A percentile compares a stretch with the other conserved stretches of the same genome.
phyloP scores from a whole-genome alignment of 2,113 vertebrate species.

The Meriones unguiculatus region DNA sequence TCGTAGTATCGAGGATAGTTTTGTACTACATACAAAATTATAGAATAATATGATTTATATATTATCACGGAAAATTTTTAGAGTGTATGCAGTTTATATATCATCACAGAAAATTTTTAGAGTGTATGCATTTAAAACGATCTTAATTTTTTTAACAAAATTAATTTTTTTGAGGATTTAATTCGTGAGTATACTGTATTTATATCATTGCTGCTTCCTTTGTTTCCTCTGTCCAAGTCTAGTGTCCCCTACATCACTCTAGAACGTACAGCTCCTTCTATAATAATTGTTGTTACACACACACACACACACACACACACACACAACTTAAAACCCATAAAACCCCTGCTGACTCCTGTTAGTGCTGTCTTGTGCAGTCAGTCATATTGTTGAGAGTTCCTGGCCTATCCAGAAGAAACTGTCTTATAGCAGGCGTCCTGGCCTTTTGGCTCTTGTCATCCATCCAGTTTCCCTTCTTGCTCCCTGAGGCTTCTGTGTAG shows the following conservation, averaged over 20 bases:
- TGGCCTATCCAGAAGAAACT: not conserved
- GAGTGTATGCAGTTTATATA: constrained; percentile 18
- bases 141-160: not conserved
- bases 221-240: not conserved
- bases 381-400: not conserved
- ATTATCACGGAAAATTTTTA: constrained; percentile 20
- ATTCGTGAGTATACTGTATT: not conserved
- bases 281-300: not conserved
- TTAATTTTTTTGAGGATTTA: not conserved
- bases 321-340: too few relatives aligned
- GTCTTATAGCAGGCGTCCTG: not conserved
- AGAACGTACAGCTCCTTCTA: not conserved
- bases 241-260: too few relatives aligned
- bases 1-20: constrained; percentile 24
- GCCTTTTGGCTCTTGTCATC: not conserved
- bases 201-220: not conserved
- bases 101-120: constrained; percentile 15
- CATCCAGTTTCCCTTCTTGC: too few relatives aligned
- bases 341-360: too few relatives aligned
- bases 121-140: constrained; percentile 33
- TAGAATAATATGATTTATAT: not conserved
- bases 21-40: constrained; percentile 45
- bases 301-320: not conserved
- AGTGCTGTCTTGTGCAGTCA: not conserved
- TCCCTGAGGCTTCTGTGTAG: not conserved